Conservation (phyloP, 2,113 vertebrate species). For the Catharus bicknelli region DNA sequence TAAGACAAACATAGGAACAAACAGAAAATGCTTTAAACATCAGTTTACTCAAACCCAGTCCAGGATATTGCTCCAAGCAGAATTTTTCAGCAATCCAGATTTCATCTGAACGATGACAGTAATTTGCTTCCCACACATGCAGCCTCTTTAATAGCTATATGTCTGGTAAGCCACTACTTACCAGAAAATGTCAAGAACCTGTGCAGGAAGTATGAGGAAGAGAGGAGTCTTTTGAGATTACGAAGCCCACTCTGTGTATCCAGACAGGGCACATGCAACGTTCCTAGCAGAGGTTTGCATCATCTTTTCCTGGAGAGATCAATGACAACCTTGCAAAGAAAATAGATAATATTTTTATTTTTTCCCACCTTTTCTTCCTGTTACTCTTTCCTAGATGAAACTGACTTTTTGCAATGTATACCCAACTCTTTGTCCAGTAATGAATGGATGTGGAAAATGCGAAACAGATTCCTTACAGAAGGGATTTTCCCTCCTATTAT, state of each 20-base stretch:
- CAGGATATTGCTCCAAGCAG: not conserved
- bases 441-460: not conserved
- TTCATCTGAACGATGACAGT: not conserved
- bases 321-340: not conserved
- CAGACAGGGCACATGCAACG: not conserved
- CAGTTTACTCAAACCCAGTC: not conserved
- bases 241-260: not conserved
- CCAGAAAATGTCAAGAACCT: not conserved
- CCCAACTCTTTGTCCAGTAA: not conserved
- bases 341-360: not conserved
- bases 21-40: not conserved
- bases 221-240: not conserved
- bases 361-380: not conserved
- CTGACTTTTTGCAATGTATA: not conserved
- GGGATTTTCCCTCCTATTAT: accelerated
- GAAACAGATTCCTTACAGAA: not conserved
- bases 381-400: not conserved
- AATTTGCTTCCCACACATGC: not conserved
- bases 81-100: not conserved
- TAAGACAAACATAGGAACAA: not conserved
- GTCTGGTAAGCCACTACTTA: not conserved
- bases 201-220: not conserved
- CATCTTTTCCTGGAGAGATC: not conserved
- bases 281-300: not conserved
- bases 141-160: not conserved